Evolutionary conservation across 2,888 invertebrate species (phyloP).

Genomic region (Andrena chrysosceles): DNA sequence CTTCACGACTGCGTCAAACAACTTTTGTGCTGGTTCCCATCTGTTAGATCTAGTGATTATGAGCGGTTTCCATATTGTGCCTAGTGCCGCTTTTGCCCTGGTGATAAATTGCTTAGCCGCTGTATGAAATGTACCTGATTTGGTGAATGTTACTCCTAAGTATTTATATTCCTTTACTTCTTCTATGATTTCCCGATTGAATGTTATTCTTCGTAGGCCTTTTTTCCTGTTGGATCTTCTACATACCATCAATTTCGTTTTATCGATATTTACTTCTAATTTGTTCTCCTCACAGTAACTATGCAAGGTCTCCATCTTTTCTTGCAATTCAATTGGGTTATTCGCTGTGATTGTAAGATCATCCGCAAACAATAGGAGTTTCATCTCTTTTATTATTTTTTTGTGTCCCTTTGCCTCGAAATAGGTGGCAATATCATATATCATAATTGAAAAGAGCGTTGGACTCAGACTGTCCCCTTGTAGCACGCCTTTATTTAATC

Average conservation of each 20-base stretch:
- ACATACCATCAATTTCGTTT: too few relatives aligned
- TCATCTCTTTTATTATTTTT: not conserved
- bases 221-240: too few relatives aligned
- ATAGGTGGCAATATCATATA: not conserved
- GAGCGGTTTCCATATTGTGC: not conserved
- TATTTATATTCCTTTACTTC: not conserved
- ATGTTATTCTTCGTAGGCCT: too few relatives aligned
- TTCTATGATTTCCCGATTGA: not conserved
- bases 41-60: not conserved
- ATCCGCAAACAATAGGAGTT: not conserved
- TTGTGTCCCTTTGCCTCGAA: not conserved
- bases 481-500: not conserved
- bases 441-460: not conserved
- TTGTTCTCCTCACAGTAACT: too few relatives aligned
- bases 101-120: not conserved
- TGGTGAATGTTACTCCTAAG: not conserved
- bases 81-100: not conserved
- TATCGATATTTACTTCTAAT: too few relatives aligned
- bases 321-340: not conserved
- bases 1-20: not conserved
- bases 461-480: not conserved
- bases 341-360: not conserved
- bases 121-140: not conserved
- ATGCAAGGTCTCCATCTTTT: not conserved
- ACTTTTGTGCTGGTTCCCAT: not conserved